phyloP scores from a whole-genome alignment of 2,113 vertebrate species.

The Gasterosteus aculeatus region DNA sequence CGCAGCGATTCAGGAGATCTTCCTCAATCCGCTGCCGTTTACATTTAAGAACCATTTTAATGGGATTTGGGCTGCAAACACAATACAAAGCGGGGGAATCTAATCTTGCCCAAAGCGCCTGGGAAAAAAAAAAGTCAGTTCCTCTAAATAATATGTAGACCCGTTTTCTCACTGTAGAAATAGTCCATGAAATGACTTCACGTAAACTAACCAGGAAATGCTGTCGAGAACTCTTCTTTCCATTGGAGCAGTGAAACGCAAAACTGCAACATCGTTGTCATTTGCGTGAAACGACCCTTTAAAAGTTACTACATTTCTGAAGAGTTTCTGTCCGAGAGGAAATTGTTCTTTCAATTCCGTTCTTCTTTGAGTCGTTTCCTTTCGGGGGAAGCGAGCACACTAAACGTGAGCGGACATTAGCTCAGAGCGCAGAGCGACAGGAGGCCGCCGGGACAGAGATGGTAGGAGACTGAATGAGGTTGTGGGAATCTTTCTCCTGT shows the following conservation, averaged over 20 bases:
- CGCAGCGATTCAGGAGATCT: no score
- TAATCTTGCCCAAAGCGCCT: neutral
- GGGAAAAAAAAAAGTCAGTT: neutral
- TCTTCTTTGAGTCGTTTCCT: conserved; percentile 3
- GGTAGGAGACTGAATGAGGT: conserved; percentile 37
- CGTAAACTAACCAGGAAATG: neutral
- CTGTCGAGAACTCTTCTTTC: neutral
- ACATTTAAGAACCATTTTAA: neutral
- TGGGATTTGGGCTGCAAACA: neutral
- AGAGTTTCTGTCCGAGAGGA: neutral
- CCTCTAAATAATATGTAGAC: neutral
- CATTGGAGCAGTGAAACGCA: neutral
- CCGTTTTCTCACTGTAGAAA: neutral
- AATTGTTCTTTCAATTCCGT: conserved; percentile 2
- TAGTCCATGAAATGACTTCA: neutral
- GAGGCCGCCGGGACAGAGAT: conserved; percentile 37
- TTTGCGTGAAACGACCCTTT: conserved; percentile 19
- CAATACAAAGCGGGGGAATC: neutral
- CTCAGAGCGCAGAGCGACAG: conserved; percentile 19
- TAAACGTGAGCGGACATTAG: conserved; percentile 50
- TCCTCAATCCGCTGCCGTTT: neutral
- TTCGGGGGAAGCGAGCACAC: conserved; percentile 16
- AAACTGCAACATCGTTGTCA: conserved; percentile 8
- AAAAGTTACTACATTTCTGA: conserved; percentile 7
- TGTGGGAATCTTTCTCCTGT: conserved; percentile 6